Percentiles rank a stretch among this genome's conserved stretches.
phyloP scores from a whole-genome alignment of 2,113 vertebrate species.

The Poeciliopsis occidentalis region DNA sequence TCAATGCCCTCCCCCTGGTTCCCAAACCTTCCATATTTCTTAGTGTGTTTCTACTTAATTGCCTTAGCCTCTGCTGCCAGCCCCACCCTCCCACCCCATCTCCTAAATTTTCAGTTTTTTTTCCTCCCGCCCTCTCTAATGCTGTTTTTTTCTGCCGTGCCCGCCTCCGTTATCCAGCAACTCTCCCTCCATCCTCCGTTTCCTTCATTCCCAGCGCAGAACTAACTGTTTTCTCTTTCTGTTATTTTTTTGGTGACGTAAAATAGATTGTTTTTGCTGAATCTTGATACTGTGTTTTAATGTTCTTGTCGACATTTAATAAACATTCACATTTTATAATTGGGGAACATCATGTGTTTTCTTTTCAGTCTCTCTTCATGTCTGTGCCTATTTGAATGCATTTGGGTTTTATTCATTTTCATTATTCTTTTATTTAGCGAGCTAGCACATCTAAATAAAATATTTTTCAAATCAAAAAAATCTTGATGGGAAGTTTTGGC shows the following conservation, averaged over 20 bases:
- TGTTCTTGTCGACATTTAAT: constrained; percentile 84
- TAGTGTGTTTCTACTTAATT: constrained; percentile 68
- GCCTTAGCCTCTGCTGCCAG: constrained; percentile 68
- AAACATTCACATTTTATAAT: constrained; percentile 84
- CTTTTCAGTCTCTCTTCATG: not conserved
- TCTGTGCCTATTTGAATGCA: not conserved
- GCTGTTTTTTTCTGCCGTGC: constrained; percentile 12
- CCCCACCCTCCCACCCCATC: constrained; percentile 19
- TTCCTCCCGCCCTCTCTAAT: constrained; percentile 31
- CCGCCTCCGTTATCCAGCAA: not conserved
- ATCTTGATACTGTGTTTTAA: constrained; percentile 83
- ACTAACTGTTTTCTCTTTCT: constrained; percentile 62
- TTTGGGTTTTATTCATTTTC: not conserved
- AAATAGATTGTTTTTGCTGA: constrained; percentile 79
- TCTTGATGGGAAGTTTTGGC: not conserved
- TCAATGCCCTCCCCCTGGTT: constrained; percentile 43
- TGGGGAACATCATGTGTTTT: constrained; percentile 47
- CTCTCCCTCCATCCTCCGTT: not conserved
- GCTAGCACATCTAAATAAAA: not conserved
- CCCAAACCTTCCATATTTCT: constrained; percentile 61
- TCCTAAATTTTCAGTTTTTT: constrained; percentile 36
- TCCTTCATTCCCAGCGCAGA: constrained; percentile 46
- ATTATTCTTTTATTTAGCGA: not conserved
- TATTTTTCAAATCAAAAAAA: not conserved
- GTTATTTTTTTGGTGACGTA: constrained; percentile 70